phyloP scores from a whole-genome alignment of 2,888 invertebrate species.

The Odontocolon sp. region DNA sequence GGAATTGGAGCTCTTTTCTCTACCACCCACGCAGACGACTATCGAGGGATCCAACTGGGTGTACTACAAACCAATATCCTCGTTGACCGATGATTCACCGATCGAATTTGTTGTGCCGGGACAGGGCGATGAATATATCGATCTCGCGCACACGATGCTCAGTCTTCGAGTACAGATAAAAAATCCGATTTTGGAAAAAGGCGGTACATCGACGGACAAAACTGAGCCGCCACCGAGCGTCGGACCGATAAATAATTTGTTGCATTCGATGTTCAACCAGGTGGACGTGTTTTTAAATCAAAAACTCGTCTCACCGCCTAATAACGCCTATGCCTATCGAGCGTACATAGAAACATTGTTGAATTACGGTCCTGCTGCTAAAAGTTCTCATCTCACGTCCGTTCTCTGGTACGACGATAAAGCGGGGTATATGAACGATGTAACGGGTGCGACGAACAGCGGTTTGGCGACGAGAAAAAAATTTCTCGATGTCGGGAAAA shows the following conservation, averaged over 20 bases:
- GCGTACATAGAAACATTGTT: background rate
- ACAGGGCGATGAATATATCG: conserved; percentile 63
- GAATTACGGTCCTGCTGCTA: background rate
- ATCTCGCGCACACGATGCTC: conserved; percentile 61
- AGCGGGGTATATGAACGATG: too few species aligned
- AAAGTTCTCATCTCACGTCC: background rate
- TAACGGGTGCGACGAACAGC: background rate
- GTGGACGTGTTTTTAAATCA: background rate
- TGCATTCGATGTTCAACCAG: background rate
- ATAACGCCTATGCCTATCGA: conserved; percentile 48
- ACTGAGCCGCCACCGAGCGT: too few species aligned
- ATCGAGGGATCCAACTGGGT: conserved; percentile 12
- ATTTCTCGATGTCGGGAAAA: background rate
- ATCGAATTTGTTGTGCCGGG: conserved; percentile 65
- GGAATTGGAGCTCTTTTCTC: conserved; percentile 25
- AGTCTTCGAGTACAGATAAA: background rate
- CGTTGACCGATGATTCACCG: conserved; percentile 60
- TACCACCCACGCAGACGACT: conserved; percentile 29
- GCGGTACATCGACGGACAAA: background rate
- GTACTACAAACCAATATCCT: conserved; percentile 63
- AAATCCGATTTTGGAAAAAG: background rate
- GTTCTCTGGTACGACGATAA: too few species aligned
- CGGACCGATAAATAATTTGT: background rate
- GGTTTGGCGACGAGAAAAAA: conserved; percentile 11
- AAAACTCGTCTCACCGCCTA: conserved; percentile 54